These are phyloP conservation scores for Pica pica DNA, from an alignment of 2,113 vertebrate species.

Conservation along the genomic window DNA sequence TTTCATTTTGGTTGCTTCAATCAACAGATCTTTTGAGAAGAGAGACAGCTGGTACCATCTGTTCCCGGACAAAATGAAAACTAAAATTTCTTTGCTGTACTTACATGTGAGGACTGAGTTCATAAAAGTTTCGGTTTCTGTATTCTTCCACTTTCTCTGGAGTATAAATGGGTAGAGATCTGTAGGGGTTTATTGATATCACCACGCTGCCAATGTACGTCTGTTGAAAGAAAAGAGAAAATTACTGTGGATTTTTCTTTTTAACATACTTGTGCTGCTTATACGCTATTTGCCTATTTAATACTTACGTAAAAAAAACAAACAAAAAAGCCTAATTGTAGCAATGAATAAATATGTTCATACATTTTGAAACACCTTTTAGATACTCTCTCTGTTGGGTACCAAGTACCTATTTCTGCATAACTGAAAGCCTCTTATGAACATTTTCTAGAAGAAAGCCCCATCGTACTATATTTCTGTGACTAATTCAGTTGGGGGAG, in stretches of 20 bases:
- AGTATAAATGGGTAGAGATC: conserved; percentile 88
- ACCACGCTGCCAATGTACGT: conserved; percentile 98
- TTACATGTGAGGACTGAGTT: conserved; percentile 99
- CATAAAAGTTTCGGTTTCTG: conserved; percentile 98
- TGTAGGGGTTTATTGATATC: conserved; percentile 97
- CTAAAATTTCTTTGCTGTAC: conserved; percentile 59
- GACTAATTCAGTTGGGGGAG: not conserved
- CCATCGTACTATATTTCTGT: not conserved
- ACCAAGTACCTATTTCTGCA: not conserved
- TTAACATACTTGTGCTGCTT: not conserved
- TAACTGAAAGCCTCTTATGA: not conserved
- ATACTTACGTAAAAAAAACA: not conserved
- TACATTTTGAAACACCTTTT: not conserved
- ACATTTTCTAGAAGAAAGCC: not conserved
- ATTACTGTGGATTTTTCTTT: not conserved
- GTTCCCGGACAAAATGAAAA: not conserved
- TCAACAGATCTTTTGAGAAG: not conserved
- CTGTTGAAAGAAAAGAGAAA: conserved; percentile 66
- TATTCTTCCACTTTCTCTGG: conserved; percentile 98
- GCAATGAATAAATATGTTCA: not conserved
- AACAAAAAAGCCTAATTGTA: not conserved
- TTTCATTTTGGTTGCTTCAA: not conserved
- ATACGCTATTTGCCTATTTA: not conserved
- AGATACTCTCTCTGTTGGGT: not conserved
- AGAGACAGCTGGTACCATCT: conserved; percentile 67